Evolutionary conservation across 2,797 vertebrate genomes (phyloP), one percentile per base, ranked within the genome.

Genomic region (Platalea minor): DNA sequence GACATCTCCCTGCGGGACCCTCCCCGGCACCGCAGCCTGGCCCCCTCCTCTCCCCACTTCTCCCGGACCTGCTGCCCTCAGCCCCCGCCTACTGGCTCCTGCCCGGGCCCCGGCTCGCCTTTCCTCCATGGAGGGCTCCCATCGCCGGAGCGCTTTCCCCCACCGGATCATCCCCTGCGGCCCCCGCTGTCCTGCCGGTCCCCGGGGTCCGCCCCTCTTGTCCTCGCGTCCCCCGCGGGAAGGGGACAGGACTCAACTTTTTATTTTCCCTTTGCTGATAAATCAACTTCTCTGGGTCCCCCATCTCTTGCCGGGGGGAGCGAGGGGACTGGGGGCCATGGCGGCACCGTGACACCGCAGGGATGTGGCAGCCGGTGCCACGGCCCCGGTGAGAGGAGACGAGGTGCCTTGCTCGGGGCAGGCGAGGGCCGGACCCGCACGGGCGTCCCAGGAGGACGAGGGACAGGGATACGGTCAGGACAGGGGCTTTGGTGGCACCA

Each of bases 211-310:
- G 39, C 8, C 39, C 61, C 70, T 45, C 37, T 1, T 12, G 35
- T 69, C 78, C n/a, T 25, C 12, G 1, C 2, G 8, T 73, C 35
- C 69, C 77, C 31, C 0, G 0, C 0, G 1, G 45, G 26, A 68
- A 23, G 20, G 72, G 24, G 43, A 26, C 12, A 51, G 37, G 24
- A 45, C 29, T 48, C n/a, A 11, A 33, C 18, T 65, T 29, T 73
- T 74, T 41, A 31, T 60, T 48, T 46, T 13, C n/a, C 46, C 29
- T 73, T 35, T 16, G 33, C 33, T 35, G 50, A 13, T 28, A 28
- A 80, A 81, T 7, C 45, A 29, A 10, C 43, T 9, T 9, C 72
- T 41, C 43, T 67, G 4, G 10, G 7, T 37, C 11, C 8, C 63
- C 31, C 25, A 16, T 5, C 29, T 65, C 76, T 26, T 17, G 60